Evolutionary conservation across 2,113 vertebrate genomes (phyloP).

Genomic region (Cnemophilus loriae): DNA sequence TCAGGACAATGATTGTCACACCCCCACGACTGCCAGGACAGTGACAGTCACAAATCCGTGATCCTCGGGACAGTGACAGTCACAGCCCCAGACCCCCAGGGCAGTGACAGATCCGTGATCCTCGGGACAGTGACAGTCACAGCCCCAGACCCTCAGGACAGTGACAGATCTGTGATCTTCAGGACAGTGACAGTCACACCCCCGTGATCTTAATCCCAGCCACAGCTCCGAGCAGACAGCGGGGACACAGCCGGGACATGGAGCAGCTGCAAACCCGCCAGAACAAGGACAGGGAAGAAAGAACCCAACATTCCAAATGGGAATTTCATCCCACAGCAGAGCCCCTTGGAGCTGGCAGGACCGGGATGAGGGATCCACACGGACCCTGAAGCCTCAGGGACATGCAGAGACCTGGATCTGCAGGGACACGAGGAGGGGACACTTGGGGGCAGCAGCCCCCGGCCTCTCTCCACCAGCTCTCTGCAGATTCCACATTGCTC

Average conservation of each 20-base stretch:
- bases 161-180: accelerated
- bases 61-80: background rate
- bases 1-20: background rate
- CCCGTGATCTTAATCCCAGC: background rate
- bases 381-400: background rate
- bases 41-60: background rate
- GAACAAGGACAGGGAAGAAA: background rate
- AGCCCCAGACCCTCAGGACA: too few relatives aligned
- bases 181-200: background rate
- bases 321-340: background rate
- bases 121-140: too few relatives aligned
- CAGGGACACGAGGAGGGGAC: background rate
- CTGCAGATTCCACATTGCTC: background rate
- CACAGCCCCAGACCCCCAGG: too few relatives aligned
- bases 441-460: accelerated
- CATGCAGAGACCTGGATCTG: background rate
- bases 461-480: background rate
- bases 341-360: background rate
- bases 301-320: background rate
- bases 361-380: background rate
- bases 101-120: background rate
- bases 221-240: background rate
- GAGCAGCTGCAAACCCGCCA: background rate
- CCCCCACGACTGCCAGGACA: accelerated
- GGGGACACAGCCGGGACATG: background rate